Percentiles rank a stretch among this genome's conserved stretches.
Conservation (phyloP, 2,888 invertebrate species). For the Lepidonotus clava region DNA sequence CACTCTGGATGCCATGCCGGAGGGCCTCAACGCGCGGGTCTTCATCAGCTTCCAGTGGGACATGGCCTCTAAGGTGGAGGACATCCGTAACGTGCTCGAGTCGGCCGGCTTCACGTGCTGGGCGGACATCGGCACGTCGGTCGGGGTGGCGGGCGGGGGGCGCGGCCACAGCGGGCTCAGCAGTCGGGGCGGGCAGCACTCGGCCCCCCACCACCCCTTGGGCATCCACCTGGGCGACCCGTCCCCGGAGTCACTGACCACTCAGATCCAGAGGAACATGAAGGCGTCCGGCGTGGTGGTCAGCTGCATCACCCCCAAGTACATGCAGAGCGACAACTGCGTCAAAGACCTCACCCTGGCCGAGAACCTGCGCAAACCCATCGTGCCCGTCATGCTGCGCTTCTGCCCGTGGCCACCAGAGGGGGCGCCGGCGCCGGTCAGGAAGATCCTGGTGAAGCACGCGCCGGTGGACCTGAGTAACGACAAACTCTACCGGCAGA, state of each 20-base stretch:
- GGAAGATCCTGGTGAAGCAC: constrained; percentile 72
- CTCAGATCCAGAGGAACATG: constrained; percentile 76
- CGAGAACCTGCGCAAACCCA: constrained; percentile 75
- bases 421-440: constrained; percentile 73
- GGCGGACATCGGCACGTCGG: constrained; percentile 74
- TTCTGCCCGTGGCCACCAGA: constrained; percentile 76
- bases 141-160: constrained; percentile 63
- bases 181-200: constrained; percentile 67
- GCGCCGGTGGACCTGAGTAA: constrained; percentile 76
- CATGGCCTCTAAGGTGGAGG: constrained; percentile 77
- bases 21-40: constrained; percentile 61
- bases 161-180: constrained; percentile 73
- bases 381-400: constrained; percentile 75
- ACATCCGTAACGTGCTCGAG: constrained; percentile 74
- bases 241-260: constrained; percentile 70
- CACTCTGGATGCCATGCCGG: not conserved
- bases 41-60: constrained; percentile 80
- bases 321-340: constrained; percentile 79
- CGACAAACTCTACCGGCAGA: constrained; percentile 76
- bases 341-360: constrained; percentile 77
- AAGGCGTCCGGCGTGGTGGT: constrained; percentile 73
- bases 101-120: constrained; percentile 73
- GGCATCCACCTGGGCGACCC: constrained; percentile 63
- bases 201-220: not conserved
- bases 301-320: constrained; percentile 78